Evolutionary conservation across 30 jellyfish, hydroid and myxozoan genomes (phyloP), one percentile per base, ranked within the genome.

Genomic region (Aurelia aurita): DNA sequence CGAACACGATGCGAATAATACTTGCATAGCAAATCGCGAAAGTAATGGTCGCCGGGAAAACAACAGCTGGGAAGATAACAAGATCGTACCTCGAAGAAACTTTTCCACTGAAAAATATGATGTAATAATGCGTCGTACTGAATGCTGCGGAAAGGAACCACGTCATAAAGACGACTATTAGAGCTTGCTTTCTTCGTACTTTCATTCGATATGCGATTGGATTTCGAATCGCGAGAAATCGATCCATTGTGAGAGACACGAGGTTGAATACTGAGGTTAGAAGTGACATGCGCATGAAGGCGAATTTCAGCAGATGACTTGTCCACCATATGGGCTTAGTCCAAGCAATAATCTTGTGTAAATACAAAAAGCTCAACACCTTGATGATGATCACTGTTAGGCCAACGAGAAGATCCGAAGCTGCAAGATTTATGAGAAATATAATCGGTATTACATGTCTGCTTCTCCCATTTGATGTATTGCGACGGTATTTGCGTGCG

Each of bases 371-470:
- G 51, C 15, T n/a, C n/a, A 79, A 14, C 4, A 79, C 55, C 35
- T 79, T 79, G 45, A 63, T 62, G n/a, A 28, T 18, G 21, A 60
- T 5, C 2, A 70, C 82, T 5, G 72, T 69, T 12, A 72, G 26
- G 12, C 94, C 94, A 3, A 84, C 94, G 28, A 72, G 63, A 18
- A 72, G n/a, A 63, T 84, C 94, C 22, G 94, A 84, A 20, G 46
- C 19, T 3, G 94, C 87, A 5, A 84, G 59, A 51, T 84, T 84
- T 25, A 64, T 46, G n/a, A 84, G 53, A 58, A 45, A 71, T 39
- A 84, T 70, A 8, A 60, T 35, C 29, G 94, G 77, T 13, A 57
- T 28, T 0, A 81, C 54, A 22, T 79, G 80, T 67, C 74, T 35
- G 31, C 47, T 43, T 18, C 21, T 14, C 20, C 90, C 72, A 43